Percentiles rank a stretch among this genome's conserved stretches.
Conservation (phyloP, 2,888 invertebrate genomes). For the Leucozona laternaria region DNA sequence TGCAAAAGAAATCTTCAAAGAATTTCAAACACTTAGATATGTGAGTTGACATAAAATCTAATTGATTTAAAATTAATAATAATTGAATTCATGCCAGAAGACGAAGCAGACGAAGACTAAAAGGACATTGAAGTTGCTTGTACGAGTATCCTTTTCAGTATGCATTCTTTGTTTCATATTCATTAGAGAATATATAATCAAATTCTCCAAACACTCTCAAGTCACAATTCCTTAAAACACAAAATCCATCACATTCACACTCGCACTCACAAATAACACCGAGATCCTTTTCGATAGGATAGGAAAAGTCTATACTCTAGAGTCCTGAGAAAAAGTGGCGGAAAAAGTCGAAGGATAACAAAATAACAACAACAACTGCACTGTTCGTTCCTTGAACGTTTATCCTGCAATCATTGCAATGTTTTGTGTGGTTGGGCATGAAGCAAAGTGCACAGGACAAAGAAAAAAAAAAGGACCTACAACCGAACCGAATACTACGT, state of each 20-base stretch:
- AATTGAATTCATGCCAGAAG: not conserved
- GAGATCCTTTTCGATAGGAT: conserved; percentile 5
- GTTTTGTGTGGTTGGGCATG: conserved; percentile 60
- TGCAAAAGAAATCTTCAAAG: not conserved
- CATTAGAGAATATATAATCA: conserved; percentile 12
- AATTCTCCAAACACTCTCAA: conserved; percentile 39
- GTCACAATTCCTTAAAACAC: conserved; percentile 15
- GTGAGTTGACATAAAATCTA: not conserved
- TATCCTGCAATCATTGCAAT: conserved; percentile 70
- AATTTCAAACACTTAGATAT: not conserved
- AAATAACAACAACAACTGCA: conserved; percentile 23
- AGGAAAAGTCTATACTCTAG: not conserved
- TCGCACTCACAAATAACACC: not conserved
- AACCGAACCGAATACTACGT: conserved; percentile 17
- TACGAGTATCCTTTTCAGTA: too few species aligned
- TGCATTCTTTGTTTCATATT: not conserved
- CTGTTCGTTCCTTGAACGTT: conserved; percentile 50
- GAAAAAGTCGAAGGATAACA: conserved; percentile 13
- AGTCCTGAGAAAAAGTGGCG: conserved; percentile 6
- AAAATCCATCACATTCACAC: conserved; percentile 23
- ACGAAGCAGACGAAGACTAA: not conserved
- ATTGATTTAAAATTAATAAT: conserved; percentile 6
- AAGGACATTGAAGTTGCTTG: not conserved
- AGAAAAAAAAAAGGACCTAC: conserved; percentile 11
- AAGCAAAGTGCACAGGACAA: conserved; percentile 27